Evolutionary conservation across 1,140 invertebrate species (phyloP).

Genomic region (Leptinotarsa undecemlineata): DNA sequence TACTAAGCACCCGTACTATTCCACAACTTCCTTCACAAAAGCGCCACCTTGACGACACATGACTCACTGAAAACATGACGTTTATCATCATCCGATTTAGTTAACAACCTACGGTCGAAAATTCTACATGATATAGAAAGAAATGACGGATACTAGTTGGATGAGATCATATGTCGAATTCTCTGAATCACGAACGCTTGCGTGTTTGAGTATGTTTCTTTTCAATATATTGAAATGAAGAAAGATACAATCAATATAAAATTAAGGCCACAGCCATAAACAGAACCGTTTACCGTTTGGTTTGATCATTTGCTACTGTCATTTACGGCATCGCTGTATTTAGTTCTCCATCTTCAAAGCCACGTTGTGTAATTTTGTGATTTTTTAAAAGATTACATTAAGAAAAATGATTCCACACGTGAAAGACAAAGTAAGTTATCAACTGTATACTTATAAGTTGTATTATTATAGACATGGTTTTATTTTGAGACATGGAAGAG

Average conservation of each 20-base stretch:
- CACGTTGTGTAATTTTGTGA: neutral
- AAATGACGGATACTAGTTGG: too few relatives aligned
- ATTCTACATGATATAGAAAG: too few relatives aligned
- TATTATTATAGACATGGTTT: neutral
- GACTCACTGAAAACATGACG: too few relatives aligned
- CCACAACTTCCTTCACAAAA: too few relatives aligned
- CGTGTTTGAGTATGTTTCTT: neutral
- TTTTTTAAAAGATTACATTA: conserved; percentile 2
- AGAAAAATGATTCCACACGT: conserved; percentile 39
- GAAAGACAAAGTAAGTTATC: conserved; percentile 42
- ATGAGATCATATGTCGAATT: too few relatives aligned
- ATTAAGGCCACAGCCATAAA: neutral
- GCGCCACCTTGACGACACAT: too few relatives aligned
- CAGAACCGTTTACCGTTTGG: neutral
- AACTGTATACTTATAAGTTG: too few relatives aligned
- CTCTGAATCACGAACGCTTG: too few relatives aligned
- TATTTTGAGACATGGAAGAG: neutral
- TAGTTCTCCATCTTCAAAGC: neutral
- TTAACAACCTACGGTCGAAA: too few relatives aligned
- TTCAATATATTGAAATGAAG: neutral
- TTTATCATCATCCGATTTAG: too few relatives aligned
- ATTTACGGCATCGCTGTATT: neutral
- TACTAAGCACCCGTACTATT: too few relatives aligned
- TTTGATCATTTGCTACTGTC: neutral
- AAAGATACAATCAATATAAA: neutral